Conservation (phyloP, 2,888 invertebrate genomes). For the Aphidius colemani region DNA sequence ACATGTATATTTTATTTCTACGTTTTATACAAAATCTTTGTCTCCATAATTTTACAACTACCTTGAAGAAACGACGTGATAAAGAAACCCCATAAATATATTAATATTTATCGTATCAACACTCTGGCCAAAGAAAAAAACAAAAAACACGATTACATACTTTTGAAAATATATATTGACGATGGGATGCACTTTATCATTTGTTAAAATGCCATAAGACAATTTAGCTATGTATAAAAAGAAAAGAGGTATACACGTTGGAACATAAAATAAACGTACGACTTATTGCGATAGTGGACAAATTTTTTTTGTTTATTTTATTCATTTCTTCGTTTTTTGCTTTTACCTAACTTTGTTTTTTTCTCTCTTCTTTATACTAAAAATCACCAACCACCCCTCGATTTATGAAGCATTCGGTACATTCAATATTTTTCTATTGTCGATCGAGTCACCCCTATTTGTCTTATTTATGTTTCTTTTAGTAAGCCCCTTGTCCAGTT, state of each 20-base stretch:
- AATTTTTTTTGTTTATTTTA: too few species aligned
- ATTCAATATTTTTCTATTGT: slow-evolving; percentile 60
- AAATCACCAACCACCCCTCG: slow-evolving; percentile 40
- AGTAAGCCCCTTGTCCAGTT: slow-evolving; percentile 40
- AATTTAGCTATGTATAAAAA: neutral
- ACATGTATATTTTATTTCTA: slow-evolving; percentile 2
- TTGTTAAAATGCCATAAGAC: too few species aligned
- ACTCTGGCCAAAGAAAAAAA: neutral
- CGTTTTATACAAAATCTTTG: slow-evolving; percentile 6
- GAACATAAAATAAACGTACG: slow-evolving; percentile 58
- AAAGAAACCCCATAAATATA: slow-evolving; percentile 14
- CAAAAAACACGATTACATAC: neutral
- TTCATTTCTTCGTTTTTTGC: slow-evolving; percentile 15
- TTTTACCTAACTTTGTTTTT: slow-evolving; percentile 7
- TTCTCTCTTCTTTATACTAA: slow-evolving; percentile 18
- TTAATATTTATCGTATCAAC: neutral
- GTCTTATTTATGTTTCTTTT: slow-evolving; percentile 60
- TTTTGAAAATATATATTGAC: slow-evolving; percentile 14
- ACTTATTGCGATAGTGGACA: slow-evolving; percentile 44
- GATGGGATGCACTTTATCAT: neutral
- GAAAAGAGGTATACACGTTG: slow-evolving; percentile 54
- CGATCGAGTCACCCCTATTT: slow-evolving; percentile 55
- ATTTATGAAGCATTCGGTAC: slow-evolving; percentile 59
- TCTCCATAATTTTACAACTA: slow-evolving; percentile 7
- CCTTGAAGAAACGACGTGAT: neutral